Percentiles rank a stretch among this genome's conserved stretches.
phyloP scores from a whole-genome alignment of 2,888 invertebrate species.

The Torymus aiolomorphi region DNA sequence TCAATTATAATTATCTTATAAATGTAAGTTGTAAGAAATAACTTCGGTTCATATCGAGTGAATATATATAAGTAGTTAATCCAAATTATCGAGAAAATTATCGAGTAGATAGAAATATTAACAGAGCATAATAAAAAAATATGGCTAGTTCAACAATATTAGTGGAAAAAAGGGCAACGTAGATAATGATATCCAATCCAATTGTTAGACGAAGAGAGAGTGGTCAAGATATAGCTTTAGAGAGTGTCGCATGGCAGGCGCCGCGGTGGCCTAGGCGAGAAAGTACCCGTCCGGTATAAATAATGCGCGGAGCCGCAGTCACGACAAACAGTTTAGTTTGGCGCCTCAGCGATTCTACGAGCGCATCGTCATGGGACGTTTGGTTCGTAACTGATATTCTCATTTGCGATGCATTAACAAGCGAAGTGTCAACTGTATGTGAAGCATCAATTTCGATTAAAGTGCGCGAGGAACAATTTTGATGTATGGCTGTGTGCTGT shows the following conservation, averaged over 20 bases:
- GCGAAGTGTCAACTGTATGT: conserved; percentile 35
- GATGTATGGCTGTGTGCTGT: no score
- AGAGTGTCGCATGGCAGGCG: conserved; percentile 26
- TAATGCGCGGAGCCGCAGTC: conserved; percentile 64
- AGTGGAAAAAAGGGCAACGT: no score
- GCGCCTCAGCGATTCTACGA: conserved; percentile 52
- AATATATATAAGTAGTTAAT: no score
- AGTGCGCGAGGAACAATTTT: no score
- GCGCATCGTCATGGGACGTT: conserved; percentile 64
- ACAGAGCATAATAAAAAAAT: no score
- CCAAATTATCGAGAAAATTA: no score
- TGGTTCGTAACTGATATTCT: conserved; percentile 64
- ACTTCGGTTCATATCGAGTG: no score
- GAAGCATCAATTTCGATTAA: background rate
- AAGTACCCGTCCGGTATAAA: conserved; percentile 72
- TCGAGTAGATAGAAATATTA: no score
- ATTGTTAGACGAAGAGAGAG: conserved; percentile 30
- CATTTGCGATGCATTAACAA: background rate
- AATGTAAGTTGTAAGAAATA: no score
- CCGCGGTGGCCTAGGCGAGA: conserved; percentile 61
- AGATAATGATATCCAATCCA: no score
- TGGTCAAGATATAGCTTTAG: conserved; percentile 15
- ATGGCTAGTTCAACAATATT: no score
- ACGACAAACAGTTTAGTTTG: conserved; percentile 63
- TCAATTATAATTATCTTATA: no score